phyloP scores from a whole-genome alignment of 2,797 vertebrate genomes.

The Holocentrus rufus region DNA sequence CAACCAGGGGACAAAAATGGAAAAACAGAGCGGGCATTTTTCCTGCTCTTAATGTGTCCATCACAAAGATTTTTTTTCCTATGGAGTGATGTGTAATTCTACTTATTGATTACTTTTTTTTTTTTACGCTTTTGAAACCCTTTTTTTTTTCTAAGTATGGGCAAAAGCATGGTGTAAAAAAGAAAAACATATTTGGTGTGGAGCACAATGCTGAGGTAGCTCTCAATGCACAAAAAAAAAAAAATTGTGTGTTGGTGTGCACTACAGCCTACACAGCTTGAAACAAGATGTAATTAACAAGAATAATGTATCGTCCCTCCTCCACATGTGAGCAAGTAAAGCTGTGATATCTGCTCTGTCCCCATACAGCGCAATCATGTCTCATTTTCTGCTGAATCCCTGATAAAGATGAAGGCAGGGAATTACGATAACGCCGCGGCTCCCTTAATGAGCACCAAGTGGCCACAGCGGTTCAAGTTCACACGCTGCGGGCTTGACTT shows the following conservation, averaged over 20 bases:
- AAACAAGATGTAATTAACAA: constrained; percentile 76
- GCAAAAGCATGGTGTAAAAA: constrained; percentile 26
- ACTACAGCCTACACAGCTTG: constrained; percentile 50
- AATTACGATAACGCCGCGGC: constrained; percentile 63
- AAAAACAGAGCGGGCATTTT: constrained; percentile 4
- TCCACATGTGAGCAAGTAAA: constrained; percentile 59
- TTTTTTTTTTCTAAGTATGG: neutral
- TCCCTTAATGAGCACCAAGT: constrained; percentile 65
- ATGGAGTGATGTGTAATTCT: constrained; percentile 22
- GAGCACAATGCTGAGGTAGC: constrained; percentile 30
- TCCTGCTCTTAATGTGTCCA: neutral
- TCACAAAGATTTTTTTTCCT: constrained; percentile 5
- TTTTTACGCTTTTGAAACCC: neutral
- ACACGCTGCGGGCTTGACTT: constrained; percentile 26
- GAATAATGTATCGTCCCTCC: constrained; percentile 71
- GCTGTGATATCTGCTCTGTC: constrained; percentile 58
- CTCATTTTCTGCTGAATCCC: constrained; percentile 71
- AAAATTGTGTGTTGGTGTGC: constrained; percentile 38
- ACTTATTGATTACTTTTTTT: constrained; percentile 22
- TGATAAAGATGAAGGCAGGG: constrained; percentile 55
- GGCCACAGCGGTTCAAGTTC: constrained; percentile 32
- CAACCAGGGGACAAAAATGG: constrained; percentile 6
- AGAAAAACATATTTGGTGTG: constrained; percentile 38
- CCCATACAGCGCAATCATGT: constrained; percentile 58
- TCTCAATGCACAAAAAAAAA: constrained; percentile 27